Evolutionary conservation across 2,888 invertebrate species (phyloP), one percentile per base, ranked within the genome.

Genomic region (Ectobius pallidus): DNA sequence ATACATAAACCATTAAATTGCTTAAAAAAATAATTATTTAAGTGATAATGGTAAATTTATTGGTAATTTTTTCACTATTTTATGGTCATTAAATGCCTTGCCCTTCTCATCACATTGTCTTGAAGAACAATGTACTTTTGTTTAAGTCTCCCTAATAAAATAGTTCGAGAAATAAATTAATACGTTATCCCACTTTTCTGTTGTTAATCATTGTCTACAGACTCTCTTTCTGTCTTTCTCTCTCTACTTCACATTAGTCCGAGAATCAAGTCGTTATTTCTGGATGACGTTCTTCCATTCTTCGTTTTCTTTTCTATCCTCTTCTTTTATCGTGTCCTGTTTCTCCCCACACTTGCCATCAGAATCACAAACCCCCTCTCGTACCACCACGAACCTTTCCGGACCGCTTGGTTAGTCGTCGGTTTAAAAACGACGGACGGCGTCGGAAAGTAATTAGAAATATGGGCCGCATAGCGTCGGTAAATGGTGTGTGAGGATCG

Each of bases 361-460:
- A 42, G 34, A 30, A 44, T 46, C 70, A 39, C 46, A n/a, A n/a
- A n/a, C n/a, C n/a, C 25, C 62, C 44, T 46, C 32, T 61, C 52
- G 52, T 70, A 27, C 63, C 39, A 34, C 63, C 27, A 32, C 69
- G 44, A 49, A 69, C 62, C 62, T 61, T 71, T 71, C 70, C 70
- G 52, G 70, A 62, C 63, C 71, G 71, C 65, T 71, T 71, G 65
- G 72, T 69, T 72, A 72, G 72, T 72, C 72, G 69, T 39, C 72
- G 72, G 62, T 69, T 72, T 69, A 69, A 69, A 69, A 72, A 76
- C 77, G 74, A 46, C 77, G 61, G 65, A 77, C 67, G 75, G 77
- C 77, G 80, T 78, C 78, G 78, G 77, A 79, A 79, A 79, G 80
- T 81, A 81, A 81, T 81, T 81, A 81, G 81, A 81, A 81, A 81